Conservation (phyloP, 2,113 vertebrate genomes). For the Nycticryphes semicollaris region DNA sequence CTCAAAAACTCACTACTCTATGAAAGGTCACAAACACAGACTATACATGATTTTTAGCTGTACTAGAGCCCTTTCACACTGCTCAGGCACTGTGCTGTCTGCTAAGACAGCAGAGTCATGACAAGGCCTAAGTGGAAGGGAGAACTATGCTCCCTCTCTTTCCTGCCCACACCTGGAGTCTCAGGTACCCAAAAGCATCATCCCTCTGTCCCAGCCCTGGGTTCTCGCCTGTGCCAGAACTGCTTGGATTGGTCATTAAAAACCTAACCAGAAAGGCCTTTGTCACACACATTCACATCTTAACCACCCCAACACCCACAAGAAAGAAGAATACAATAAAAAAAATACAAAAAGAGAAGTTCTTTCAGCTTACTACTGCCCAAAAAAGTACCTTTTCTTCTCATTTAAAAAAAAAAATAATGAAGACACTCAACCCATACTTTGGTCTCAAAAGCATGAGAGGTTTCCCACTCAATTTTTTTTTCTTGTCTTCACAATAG, state of each 20-base stretch:
- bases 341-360: rapidly evolving
- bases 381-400: not conserved
- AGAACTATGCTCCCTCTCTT: not conserved
- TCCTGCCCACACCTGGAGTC: not conserved
- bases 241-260: not conserved
- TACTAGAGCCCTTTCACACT: not conserved
- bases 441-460: not conserved
- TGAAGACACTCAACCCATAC: not conserved
- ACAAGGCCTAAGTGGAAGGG: not conserved
- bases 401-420: rapidly evolving
- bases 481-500: not conserved
- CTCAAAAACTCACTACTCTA: not conserved
- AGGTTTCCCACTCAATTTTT: not conserved
- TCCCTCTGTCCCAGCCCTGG: not conserved
- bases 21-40: not conserved
- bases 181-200: not conserved
- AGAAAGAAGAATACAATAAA: not conserved
- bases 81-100: not conserved
- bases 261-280: not conserved
- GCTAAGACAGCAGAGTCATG: rapidly evolving
- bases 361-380: not conserved
- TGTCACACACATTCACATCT: not conserved
- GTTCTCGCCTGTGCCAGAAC: not conserved
- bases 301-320: rapidly evolving
- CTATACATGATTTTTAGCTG: not conserved